Percentiles rank a stretch among this genome's conserved stretches.
Conservation (phyloP, 2,888 invertebrate species). For the Drosophila stalkeri region DNA sequence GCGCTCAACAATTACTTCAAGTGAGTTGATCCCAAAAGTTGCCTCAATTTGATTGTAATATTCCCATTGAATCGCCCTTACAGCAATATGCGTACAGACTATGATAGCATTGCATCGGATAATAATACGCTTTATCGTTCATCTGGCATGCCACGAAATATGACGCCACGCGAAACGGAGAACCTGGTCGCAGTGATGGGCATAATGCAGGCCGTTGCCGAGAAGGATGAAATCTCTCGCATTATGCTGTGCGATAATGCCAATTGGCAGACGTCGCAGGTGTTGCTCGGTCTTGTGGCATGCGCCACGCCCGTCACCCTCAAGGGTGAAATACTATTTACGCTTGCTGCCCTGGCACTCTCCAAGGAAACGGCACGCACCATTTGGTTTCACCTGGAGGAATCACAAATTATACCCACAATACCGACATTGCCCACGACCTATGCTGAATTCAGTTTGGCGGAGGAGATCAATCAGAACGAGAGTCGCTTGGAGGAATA, state of each 20-base stretch:
- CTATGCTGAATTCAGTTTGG: conserved; percentile 87
- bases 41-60: neutral
- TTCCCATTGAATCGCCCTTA: conserved; percentile 45
- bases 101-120: conserved; percentile 84
- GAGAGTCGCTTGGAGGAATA: conserved; percentile 96
- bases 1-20: conserved; percentile 91
- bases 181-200: conserved; percentile 93
- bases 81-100: conserved; percentile 90
- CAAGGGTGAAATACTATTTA: conserved; percentile 93
- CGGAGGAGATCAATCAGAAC: conserved; percentile 95
- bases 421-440: conserved; percentile 87
- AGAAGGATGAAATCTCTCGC: conserved; percentile 92
- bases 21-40: conserved; percentile 82
- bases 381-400: conserved; percentile 94
- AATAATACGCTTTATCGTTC: conserved; percentile 88
- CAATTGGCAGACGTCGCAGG: conserved; percentile 93
- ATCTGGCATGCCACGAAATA: conserved; percentile 87
- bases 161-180: conserved; percentile 93
- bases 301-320: conserved; percentile 94
- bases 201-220: conserved; percentile 91
- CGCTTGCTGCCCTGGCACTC: conserved; percentile 92
- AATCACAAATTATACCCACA: conserved; percentile 91
- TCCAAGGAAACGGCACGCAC: conserved; percentile 91
- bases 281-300: conserved; percentile 89
- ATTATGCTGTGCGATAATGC: conserved; percentile 94